These are phyloP conservation scores for Nipponia nippon DNA, from an alignment of 2,113 vertebrate genomes.

Conservation along the genomic window DNA sequence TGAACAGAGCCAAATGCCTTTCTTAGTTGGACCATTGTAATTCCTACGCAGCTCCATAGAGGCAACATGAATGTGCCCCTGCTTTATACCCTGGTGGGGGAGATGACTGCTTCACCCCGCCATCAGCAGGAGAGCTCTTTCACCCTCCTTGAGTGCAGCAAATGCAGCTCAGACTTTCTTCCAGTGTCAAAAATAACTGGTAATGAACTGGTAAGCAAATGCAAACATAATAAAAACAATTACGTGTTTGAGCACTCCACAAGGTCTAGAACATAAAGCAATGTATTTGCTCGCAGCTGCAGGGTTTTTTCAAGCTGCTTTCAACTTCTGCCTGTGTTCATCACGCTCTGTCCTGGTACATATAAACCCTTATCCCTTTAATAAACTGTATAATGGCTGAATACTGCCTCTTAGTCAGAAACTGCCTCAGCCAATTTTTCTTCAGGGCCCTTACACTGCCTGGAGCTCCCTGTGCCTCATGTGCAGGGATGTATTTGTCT, in stretches of 20 bases:
- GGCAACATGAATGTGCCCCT: neutral
- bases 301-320: neutral
- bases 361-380: neutral
- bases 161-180: neutral
- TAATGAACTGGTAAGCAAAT: neutral
- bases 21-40: neutral
- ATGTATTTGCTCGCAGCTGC: neutral
- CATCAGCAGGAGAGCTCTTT: neutral
- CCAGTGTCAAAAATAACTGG: neutral
- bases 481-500: neutral
- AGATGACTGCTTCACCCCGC: neutral
- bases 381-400: neutral
- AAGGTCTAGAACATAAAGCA: neutral
- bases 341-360: neutral
- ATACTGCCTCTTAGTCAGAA: neutral
- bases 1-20: neutral
- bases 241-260: neutral
- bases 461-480: neutral
- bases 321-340: neutral
- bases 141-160: neutral
- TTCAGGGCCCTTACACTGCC: neutral
- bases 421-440: neutral
- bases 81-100: fast-evolving
- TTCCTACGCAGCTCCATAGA: neutral
- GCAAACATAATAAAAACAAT: neutral